These are phyloP conservation scores for Anoura caudifer DNA, from an alignment of 2,113 vertebrate genomes.

Conservation along the genomic window DNA sequence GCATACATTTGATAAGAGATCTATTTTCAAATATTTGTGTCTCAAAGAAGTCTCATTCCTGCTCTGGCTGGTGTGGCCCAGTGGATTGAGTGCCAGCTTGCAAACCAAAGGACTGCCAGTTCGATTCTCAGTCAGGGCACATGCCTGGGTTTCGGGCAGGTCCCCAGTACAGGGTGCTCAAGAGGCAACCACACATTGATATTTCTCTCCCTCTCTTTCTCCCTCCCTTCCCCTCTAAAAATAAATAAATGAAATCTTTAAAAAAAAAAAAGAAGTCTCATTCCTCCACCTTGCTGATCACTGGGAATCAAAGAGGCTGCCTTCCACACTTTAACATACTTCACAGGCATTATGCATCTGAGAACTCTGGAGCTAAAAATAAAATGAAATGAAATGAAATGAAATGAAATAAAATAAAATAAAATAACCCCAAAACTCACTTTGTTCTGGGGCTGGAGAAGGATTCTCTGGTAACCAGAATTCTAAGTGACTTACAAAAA, in stretches of 20 bases:
- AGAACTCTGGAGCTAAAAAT: not conserved
- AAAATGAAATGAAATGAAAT: slow-evolving; percentile 31
- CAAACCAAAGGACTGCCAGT: no score
- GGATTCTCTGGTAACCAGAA: not conserved
- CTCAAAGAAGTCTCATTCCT: not conserved
- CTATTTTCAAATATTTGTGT: not conserved
- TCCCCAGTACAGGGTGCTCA: no score
- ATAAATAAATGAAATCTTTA: no score
- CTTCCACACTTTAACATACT: not conserved
- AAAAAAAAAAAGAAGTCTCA: not conserved
- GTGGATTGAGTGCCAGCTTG: no score
- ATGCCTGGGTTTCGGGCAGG: no score
- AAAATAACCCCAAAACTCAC: not conserved
- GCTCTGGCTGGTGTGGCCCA: no score
- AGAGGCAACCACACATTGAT: no score
- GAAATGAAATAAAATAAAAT: not conserved
- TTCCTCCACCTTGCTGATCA: not conserved
- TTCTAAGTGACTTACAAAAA: not conserved
- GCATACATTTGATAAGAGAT: not conserved
- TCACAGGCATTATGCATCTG: not conserved
- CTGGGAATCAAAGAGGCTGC: not conserved
- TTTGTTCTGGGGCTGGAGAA: not conserved
- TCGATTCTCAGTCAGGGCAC: no score
- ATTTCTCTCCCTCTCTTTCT: no score
- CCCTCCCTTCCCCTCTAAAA: no score